These are phyloP conservation scores for Aphelenchoides fujianensis DNA, from an alignment of 1,140 invertebrate species.

Conservation along the genomic window DNA sequence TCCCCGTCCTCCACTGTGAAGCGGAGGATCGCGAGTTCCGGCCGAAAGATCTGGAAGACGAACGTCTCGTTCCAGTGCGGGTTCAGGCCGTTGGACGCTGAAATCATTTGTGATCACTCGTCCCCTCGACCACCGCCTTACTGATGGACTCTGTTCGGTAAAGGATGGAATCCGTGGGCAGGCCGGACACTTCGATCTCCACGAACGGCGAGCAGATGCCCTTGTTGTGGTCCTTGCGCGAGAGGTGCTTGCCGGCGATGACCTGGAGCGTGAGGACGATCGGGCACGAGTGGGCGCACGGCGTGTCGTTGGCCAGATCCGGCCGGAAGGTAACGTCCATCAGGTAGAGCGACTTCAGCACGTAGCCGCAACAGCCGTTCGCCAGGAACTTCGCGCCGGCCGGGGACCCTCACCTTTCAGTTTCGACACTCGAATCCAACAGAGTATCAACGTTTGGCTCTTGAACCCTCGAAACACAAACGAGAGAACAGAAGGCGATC, in stretches of 20 bases:
- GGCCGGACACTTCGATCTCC: conserved; percentile 85
- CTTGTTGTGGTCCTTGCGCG: conserved; percentile 73
- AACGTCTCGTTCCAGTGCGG: conserved; percentile 87
- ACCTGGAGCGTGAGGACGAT: conserved; percentile 66
- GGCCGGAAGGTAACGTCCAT: conserved; percentile 74
- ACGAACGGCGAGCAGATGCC: conserved; percentile 89
- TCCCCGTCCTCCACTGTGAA: conserved; percentile 95
- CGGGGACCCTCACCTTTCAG: too few relatives aligned
- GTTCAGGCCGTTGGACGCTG: conserved; percentile 93
- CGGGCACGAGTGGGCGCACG: conserved; percentile 31
- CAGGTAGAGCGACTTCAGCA: conserved; percentile 90
- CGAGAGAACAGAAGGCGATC: too few relatives aligned
- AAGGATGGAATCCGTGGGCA: conserved; percentile 81
- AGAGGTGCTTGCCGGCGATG: conserved; percentile 84
- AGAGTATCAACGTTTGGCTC: too few relatives aligned
- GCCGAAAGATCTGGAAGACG: conserved; percentile 80
- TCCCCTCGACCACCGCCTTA: too few relatives aligned
- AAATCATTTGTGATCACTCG: conserved; percentile 42
- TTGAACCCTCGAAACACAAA: too few relatives aligned
- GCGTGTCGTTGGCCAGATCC: conserved; percentile 16
- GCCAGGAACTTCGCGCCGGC: conserved; percentile 60
- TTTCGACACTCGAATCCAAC: too few relatives aligned
- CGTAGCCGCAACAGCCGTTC: conserved; percentile 75
- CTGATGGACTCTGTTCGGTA: conserved; percentile 79
- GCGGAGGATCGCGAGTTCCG: conserved; percentile 80